A percentile compares a stretch with the other conserved stretches of the same genome.
Evolutionary conservation across 2,888 invertebrate genomes (phyloP).

Genomic region (Xestia sexstrigata): DNA sequence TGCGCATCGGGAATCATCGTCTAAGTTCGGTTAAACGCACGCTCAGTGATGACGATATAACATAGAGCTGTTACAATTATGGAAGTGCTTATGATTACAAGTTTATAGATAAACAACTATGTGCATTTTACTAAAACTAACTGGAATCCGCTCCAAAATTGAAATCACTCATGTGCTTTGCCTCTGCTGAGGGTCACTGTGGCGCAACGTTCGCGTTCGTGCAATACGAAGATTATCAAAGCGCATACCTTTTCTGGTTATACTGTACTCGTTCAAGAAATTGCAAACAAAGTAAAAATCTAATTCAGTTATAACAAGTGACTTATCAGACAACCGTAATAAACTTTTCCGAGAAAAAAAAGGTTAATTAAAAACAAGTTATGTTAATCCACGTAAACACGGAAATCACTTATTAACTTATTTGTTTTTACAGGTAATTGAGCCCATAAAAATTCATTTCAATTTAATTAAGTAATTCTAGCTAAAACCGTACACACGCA

Average conservation of each 20-base stretch:
- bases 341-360: background rate
- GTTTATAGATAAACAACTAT: background rate
- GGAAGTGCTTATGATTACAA: background rate
- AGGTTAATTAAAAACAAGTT: slow-evolving; percentile 32
- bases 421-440: slow-evolving; percentile 22
- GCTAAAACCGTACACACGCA: slow-evolving; percentile 36
- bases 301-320: slow-evolving; percentile 1
- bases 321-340: background rate
- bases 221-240: background rate
- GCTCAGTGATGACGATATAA: background rate
- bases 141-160: too few species aligned
- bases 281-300: background rate
- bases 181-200: background rate
- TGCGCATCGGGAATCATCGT: background rate
- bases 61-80: background rate
- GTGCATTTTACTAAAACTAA: too few species aligned
- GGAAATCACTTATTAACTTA: slow-evolving; percentile 38
- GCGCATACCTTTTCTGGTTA: background rate
- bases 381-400: slow-evolving; percentile 29
- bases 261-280: background rate
- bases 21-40: background rate
- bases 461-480: slow-evolving; percentile 43
- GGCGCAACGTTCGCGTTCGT: background rate
- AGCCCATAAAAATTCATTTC: slow-evolving; percentile 28
- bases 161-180: background rate